These are phyloP conservation scores for Apus apus DNA, from an alignment of 2,113 vertebrate species.

Conservation along the genomic window DNA sequence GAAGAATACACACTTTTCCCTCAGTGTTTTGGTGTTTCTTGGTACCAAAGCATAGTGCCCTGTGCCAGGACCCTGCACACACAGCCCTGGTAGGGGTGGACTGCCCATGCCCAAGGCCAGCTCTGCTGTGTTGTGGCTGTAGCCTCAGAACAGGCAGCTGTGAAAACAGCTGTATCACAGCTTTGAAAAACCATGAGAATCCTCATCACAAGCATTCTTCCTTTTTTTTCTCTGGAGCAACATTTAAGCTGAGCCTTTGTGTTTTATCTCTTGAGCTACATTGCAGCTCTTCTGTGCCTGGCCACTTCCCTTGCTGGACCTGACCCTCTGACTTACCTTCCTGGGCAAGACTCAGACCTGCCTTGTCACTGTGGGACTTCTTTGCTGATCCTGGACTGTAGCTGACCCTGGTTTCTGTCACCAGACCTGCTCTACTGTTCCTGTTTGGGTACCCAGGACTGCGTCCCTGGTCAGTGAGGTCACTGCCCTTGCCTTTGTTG, in stretches of 20 bases:
- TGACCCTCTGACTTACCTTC: not conserved
- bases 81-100: not conserved
- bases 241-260: not conserved
- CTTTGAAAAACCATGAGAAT: not conserved
- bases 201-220: not conserved
- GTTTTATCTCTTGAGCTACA: not conserved
- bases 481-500: constrained; percentile 28
- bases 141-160: not conserved
- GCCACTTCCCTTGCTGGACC: not conserved
- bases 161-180: not conserved
- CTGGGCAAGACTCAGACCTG: not conserved
- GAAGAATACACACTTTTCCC: not conserved
- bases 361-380: not conserved
- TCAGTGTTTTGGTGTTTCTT: not conserved
- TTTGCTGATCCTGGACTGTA: not conserved
- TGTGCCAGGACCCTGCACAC: accelerated
- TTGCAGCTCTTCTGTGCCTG: not conserved
- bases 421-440: constrained; percentile 18
- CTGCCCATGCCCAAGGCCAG: not conserved
- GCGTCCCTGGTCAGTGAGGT: not conserved
- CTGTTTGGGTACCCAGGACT: not conserved
- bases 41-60: not conserved
- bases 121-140: not conserved
- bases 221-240: not conserved
- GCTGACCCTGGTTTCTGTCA: constrained; percentile 1